Base-by-base conservation (phyloP, 1,140 invertebrate genomes). In the Neoseiulus cucumeris region DNA sequence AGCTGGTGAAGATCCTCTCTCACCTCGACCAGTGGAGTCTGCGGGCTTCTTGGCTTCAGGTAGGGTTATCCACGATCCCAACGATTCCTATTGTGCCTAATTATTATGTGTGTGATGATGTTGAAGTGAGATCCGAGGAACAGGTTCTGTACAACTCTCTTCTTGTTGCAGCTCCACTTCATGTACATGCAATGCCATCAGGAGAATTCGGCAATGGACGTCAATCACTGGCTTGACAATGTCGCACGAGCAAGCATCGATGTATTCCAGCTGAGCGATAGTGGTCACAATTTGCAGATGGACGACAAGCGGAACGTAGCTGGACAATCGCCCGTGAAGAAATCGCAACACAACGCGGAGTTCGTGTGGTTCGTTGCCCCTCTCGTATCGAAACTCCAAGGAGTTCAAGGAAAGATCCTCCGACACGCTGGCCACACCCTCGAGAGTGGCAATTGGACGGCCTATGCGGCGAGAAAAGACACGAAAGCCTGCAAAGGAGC, bases 21-120 rank as follows among this genome's bases (percentile, higher is more conserved):
- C 91, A 89, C 74, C 76, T 97, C 20, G 91, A 97, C 73, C 88
- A 92, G 69, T 98, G 94, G 94, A 91, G 88, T n/a, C 76, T 97
- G n/a, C 79, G 92, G 20, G 91, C 96, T 78, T 93, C 91, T 0
- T 91, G 88, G 85, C 76, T 98, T 28, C 91, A 59, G 51, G 51
- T 59, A 59, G 17, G 22, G n/a, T n/a, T 18, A 25, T 25, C 33
- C 33, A 9, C 33, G 33, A 39, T 39, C 9, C 33, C 33, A 4
- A n/a, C n/a, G n/a, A 39, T 4, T 9, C 9, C 33, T 39, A n/a
- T n/a, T n/a, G n/a, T n/a, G n/a, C n/a, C n/a, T n/a, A n/a, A n/a
- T n/a, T n/a, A n/a, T n/a, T n/a, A n/a, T n/a, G n/a, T n/a, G n/a
- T n/a, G n/a, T n/a, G n/a, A n/a, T n/a, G n/a, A n/a, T n/a, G n/a